Evolutionary conservation across 2,797 vertebrate genomes (phyloP).

Genomic region (Rhinatrema bivittatum): DNA sequence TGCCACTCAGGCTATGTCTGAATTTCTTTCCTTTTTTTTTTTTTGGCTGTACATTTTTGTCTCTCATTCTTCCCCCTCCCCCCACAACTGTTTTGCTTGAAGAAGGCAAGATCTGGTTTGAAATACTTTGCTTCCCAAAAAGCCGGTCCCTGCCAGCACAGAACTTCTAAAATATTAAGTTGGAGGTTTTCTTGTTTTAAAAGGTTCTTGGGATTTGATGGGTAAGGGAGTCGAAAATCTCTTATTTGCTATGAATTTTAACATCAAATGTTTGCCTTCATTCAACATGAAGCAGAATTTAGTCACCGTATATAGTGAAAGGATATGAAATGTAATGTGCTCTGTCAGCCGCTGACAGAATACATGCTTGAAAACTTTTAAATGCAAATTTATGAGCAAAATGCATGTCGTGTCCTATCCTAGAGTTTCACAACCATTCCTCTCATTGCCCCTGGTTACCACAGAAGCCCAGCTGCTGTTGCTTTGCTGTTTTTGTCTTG

Average conservation of each 20-base stretch:
- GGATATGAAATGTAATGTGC: constrained; percentile 12
- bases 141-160: neutral
- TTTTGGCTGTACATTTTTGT: constrained; percentile 3
- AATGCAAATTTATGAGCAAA: constrained; percentile 36
- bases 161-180: constrained; percentile 5
- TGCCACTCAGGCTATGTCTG: neutral
- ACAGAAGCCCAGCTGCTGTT: constrained; percentile 6
- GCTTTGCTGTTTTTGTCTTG: constrained; percentile 24
- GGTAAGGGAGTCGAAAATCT: constrained; percentile 12
- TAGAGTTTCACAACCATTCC: constrained; percentile 17
- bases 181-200: constrained; percentile 10
- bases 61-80: too few relatives aligned
- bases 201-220: constrained; percentile 14
- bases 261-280: constrained; percentile 33
- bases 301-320: constrained; percentile 25
- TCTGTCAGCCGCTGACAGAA: constrained; percentile 30
- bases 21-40: too few relatives aligned
- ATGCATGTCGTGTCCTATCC: constrained; percentile 17
- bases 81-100: constrained; percentile 12
- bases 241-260: constrained; percentile 36
- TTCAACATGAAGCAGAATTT: constrained; percentile 23
- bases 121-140: constrained; percentile 1
- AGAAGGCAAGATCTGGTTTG: neutral
- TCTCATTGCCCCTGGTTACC: constrained; percentile 14
- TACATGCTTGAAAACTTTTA: constrained; percentile 37